Percentiles rank a stretch among this genome's conserved stretches.
phyloP scores from a whole-genome alignment of 2,888 invertebrate genomes.

The Lucinisca nassula region DNA sequence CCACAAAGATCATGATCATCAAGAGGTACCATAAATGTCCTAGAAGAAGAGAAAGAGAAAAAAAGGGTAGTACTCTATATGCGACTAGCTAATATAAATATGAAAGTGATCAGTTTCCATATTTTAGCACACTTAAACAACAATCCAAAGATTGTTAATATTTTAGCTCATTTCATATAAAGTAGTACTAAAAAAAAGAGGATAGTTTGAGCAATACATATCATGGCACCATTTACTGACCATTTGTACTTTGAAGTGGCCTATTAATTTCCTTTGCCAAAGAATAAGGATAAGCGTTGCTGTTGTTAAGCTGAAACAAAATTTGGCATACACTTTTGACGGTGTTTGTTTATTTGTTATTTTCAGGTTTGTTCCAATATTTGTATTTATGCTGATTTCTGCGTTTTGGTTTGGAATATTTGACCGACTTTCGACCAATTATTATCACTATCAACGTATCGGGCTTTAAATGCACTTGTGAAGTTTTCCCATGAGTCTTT shows the following conservation, averaged over 20 bases:
- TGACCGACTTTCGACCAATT: neutral
- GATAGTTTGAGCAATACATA: neutral
- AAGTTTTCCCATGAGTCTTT: neutral
- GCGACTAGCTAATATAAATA: constrained; percentile 6
- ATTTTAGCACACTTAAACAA: constrained; percentile 11
- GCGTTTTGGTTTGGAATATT: neutral
- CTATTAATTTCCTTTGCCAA: neutral
- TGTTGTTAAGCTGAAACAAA: neutral
- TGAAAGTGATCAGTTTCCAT: constrained; percentile 6
- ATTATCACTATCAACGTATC: neutral
- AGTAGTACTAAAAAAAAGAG: neutral
- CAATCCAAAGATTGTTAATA: neutral
- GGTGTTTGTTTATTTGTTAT: neutral
- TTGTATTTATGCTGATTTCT: neutral
- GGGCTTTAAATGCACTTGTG: neutral
- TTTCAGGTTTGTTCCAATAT: neutral
- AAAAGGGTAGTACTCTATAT: neutral
- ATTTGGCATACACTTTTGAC: neutral
- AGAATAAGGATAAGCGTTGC: neutral
- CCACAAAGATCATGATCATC: neutral
- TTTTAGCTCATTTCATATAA: neutral
- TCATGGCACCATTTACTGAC: neutral
- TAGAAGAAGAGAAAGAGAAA: neutral
- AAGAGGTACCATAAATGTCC: neutral
- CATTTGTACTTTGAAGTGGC: neutral